Conservation (phyloP, 2,888 invertebrate genomes). For the Dynastes maya region DNA sequence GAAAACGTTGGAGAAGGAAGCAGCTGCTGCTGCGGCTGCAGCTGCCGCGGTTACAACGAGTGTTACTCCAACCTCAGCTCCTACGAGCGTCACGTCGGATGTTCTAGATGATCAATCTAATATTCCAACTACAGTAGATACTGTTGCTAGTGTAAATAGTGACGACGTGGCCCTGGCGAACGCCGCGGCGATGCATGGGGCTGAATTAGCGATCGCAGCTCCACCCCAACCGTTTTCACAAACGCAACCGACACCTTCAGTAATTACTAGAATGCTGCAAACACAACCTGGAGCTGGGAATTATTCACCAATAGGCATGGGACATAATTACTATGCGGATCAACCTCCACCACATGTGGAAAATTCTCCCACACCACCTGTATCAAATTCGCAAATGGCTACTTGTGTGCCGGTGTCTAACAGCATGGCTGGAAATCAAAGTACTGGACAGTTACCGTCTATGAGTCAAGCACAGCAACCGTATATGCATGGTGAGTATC, state of each 20-base stretch:
- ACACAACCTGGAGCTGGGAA: conserved; percentile 67
- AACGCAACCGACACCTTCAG: conserved; percentile 72
- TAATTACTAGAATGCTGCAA: conserved; percentile 78
- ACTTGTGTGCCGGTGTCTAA: conserved; percentile 28
- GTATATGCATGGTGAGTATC: conserved; percentile 48
- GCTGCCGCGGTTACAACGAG: conserved; percentile 68
- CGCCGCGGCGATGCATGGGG: conserved; percentile 53
- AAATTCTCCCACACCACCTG: conserved; percentile 33
- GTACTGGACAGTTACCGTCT: conserved; percentile 34
- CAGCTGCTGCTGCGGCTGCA: conserved; percentile 71
- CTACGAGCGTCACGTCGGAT: conserved; percentile 41
- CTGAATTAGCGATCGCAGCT: conserved; percentile 68
- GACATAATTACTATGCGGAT: conserved; percentile 47
- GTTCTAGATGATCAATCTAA: conserved; percentile 58
- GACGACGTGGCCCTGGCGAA: conserved; percentile 65
- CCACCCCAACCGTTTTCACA: conserved; percentile 73
- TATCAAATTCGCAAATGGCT: conserved; percentile 28
- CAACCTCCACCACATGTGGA: conserved; percentile 47
- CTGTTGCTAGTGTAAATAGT: conserved; percentile 33
- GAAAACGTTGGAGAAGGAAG: conserved; percentile 69
- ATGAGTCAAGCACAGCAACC: conserved; percentile 22
- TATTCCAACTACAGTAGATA: conserved; percentile 46
- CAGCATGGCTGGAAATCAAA: conserved; percentile 5
- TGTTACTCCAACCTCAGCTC: conserved; percentile 59
- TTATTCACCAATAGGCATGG: conserved; percentile 46